Base-by-base conservation (phyloP, 2,797 vertebrate genomes). In the Ctenochaetus hawaiiensis region DNA sequence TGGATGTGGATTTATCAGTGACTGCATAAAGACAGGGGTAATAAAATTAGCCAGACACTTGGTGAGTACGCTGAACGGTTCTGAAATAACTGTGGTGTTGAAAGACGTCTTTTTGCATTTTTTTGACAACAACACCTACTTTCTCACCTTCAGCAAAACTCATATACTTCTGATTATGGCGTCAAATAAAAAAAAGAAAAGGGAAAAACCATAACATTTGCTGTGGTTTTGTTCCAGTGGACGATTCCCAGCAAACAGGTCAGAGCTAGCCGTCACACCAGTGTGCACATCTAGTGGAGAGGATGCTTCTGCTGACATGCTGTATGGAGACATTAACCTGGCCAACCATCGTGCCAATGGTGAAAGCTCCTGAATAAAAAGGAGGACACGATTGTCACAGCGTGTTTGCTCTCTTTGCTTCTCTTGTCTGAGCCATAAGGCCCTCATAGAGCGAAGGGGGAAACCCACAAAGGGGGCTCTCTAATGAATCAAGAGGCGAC, bases 301-400 rank as follows among this genome's bases (percentile, higher is more conserved):
- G 82, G 84, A 86, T 65, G 87, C 87, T 69, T 82, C 87, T 86
- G 89, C 92, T 94, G 94, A 94, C 94, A 90, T 80, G 91, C 93
- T 92, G 91, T 83, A 93, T 83, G 85, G 90, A 93, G 91, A 93
- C 93, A 91, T 95, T 94, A 94, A 94, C 94, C 93, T 92, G 91
- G 88, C 87, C 89, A 75, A 88, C 87, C 85, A 71, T 89, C 86
- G 82, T 82, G 90, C 86, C 89, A 86, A 84, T 81, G 82, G 75
- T 86, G 89, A 92, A 89, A 83, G 89, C 89, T 88, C 77, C 86
- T 72, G 89, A 90, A 91, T 90, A 91, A 91, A 94, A 92, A 92
- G 80, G 91, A 93, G 92, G 93, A 90, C 86, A 88, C 81, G 54
- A 90, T 90, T 96, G 94, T 95, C 95, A 94, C 90, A 93, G 90